Conservation (phyloP, 2,113 vertebrate genomes). For the Garra rufa region DNA sequence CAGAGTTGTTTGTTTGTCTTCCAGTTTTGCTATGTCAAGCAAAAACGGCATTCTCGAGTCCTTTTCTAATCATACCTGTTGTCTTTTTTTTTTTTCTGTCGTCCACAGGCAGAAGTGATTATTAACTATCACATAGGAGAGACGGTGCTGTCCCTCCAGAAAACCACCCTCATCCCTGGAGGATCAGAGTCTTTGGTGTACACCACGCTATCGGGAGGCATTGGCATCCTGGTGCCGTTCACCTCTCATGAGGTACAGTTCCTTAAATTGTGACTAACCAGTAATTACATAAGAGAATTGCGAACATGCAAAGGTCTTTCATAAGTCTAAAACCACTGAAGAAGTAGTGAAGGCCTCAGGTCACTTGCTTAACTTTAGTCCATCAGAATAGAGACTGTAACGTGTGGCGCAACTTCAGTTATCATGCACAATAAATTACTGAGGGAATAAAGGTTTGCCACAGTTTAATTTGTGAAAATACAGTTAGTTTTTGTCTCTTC, state of each 20-base stretch:
- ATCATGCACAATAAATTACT: not conserved
- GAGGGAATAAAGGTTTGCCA: not conserved
- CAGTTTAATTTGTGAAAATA: not conserved
- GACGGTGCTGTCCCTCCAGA: slow-evolving; percentile 94
- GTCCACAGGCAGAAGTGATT: slow-evolving; percentile 90
- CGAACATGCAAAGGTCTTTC: not conserved
- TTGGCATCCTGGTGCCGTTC: slow-evolving; percentile 96
- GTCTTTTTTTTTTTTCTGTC: not conserved
- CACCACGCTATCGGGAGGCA: slow-evolving; percentile 94
- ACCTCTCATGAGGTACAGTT: slow-evolving; percentile 93
- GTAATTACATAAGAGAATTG: not conserved
- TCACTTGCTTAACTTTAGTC: not conserved
- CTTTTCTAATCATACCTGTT: not conserved
- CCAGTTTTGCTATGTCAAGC: not conserved
- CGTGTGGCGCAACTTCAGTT: not conserved
- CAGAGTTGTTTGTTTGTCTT: no score
- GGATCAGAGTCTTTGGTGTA: slow-evolving; percentile 97
- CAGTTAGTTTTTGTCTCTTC: not conserved
- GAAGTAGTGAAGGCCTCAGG: not conserved
- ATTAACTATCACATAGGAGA: slow-evolving; percentile 97
- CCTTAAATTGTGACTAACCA: not conserved
- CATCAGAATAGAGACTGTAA: not conserved
- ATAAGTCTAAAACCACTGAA: not conserved
- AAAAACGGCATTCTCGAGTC: not conserved
- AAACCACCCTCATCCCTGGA: slow-evolving; percentile 95